A percentile compares a stretch with the other conserved stretches of the same genome.
Conservation (phyloP, 2,888 invertebrate species). For the Dione juno region DNA sequence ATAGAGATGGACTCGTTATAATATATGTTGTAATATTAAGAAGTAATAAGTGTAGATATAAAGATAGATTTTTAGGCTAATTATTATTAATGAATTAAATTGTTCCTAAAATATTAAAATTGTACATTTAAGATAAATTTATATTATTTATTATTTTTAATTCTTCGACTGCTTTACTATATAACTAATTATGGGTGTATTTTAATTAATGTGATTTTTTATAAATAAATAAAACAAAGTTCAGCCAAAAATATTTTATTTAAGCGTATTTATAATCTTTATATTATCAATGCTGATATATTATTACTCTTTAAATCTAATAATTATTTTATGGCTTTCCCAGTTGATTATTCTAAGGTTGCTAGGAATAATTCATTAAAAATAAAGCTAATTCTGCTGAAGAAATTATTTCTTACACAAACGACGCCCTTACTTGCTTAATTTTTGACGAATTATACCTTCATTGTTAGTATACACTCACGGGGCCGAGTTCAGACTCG, state of each 20-base stretch:
- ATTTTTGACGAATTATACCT: slow-evolving; percentile 60
- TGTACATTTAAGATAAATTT: slow-evolving; percentile 1
- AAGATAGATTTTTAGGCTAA: neutral
- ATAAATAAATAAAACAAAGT: slow-evolving; percentile 64
- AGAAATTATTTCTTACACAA: slow-evolving; percentile 30
- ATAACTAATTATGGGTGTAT: slow-evolving; percentile 18
- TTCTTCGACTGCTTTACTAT: neutral
- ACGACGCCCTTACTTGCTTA: slow-evolving; percentile 54
- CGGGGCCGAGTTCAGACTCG: slow-evolving; percentile 68
- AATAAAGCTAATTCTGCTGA: slow-evolving; percentile 54
- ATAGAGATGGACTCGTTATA: no score
- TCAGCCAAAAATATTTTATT: slow-evolving; percentile 84
- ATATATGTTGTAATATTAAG: neutral
- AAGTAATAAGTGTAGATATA: neutral
- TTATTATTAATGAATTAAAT: neutral
- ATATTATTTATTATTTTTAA: neutral
- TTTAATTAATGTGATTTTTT: slow-evolving; percentile 31
- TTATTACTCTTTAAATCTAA: slow-evolving; percentile 81
- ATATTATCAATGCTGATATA: slow-evolving; percentile 83
- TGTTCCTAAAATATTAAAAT: slow-evolving; percentile 16
- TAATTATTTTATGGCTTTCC: slow-evolving; percentile 75
- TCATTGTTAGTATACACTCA: slow-evolving; percentile 64
- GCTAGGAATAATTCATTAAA: slow-evolving; percentile 62
- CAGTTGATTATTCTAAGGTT: slow-evolving; percentile 65
- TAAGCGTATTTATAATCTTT: slow-evolving; percentile 84